These are phyloP conservation scores for Rhodeus uyekii DNA, from an alignment of 2,797 vertebrate species.

Conservation along the genomic window DNA sequence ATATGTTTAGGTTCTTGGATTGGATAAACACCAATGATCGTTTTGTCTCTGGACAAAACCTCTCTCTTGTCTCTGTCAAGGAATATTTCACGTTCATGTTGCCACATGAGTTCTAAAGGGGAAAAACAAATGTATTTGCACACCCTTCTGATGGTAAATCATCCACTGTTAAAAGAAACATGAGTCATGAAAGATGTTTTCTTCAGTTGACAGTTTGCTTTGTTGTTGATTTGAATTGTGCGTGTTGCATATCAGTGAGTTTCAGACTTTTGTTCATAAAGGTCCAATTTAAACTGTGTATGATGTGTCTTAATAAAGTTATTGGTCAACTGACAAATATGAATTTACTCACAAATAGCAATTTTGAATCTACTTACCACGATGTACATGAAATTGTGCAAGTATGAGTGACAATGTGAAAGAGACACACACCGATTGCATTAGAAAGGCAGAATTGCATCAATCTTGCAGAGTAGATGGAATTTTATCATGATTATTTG, in stretches of 20 bases:
- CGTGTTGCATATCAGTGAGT: background rate
- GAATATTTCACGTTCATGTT: background rate
- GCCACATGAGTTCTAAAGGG: background rate
- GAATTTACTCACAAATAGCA: background rate
- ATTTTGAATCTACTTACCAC: background rate
- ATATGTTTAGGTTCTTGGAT: background rate
- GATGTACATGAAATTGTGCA: background rate
- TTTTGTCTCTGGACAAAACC: too few relatives aligned
- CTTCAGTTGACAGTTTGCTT: background rate
- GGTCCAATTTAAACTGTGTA: background rate
- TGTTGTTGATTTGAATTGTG: background rate
- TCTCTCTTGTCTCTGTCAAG: too few relatives aligned
- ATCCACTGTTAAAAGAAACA: background rate
- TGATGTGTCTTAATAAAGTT: background rate
- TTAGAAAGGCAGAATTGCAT: slow-evolving; percentile 34
- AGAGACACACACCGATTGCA: slow-evolving; percentile 12
- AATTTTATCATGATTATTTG: slow-evolving; percentile 11
- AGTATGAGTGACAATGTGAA: slow-evolving; percentile 1
- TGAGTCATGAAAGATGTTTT: background rate
- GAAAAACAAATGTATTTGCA: background rate
- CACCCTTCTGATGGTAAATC: background rate
- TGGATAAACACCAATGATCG: background rate
- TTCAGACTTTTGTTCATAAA: background rate
- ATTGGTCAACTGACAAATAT: background rate
- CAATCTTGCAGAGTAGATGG: slow-evolving; percentile 24